Evolutionary conservation across 1,140 invertebrate genomes (phyloP).

Genomic region (Macrobrachium nipponense): DNA sequence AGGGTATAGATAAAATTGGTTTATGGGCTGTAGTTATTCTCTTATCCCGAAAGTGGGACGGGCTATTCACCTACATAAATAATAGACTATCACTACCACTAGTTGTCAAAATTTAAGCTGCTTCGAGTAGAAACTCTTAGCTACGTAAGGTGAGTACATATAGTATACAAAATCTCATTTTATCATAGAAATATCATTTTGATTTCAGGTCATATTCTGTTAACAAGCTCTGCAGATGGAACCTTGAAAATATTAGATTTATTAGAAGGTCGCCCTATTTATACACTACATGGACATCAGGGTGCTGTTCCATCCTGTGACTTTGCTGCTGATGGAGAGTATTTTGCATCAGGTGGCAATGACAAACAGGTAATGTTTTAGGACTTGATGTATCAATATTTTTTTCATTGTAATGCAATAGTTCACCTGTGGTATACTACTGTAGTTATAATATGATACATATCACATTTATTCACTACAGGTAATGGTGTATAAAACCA

Average conservation of each 20-base stretch:
- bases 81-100: too few species aligned
- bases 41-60: too few species aligned
- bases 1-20: too few species aligned
- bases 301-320: conserved; percentile 79
- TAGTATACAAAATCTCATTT: too few species aligned
- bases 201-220: conserved; percentile 70
- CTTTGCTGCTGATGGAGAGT: conserved; percentile 83
- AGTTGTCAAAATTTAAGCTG: too few species aligned
- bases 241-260: conserved; percentile 79
- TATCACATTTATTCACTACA: conserved; percentile 63
- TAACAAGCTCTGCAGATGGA: conserved; percentile 70
- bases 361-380: conserved; percentile 73
- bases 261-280: conserved; percentile 87
- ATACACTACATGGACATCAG: conserved; percentile 84
- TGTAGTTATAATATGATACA: neutral
- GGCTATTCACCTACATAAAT: too few species aligned
- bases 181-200: neutral
- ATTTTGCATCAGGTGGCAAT: conserved; percentile 83
- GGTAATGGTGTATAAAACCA: conserved; percentile 77
- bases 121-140: too few species aligned
- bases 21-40: too few species aligned
- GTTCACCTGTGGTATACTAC: too few species aligned
- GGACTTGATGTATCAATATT: too few species aligned
- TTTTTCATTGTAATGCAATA: too few species aligned
- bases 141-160: too few species aligned